Conservation (phyloP, 23 tunicate genomes). For the Diplosoma virens region DNA sequence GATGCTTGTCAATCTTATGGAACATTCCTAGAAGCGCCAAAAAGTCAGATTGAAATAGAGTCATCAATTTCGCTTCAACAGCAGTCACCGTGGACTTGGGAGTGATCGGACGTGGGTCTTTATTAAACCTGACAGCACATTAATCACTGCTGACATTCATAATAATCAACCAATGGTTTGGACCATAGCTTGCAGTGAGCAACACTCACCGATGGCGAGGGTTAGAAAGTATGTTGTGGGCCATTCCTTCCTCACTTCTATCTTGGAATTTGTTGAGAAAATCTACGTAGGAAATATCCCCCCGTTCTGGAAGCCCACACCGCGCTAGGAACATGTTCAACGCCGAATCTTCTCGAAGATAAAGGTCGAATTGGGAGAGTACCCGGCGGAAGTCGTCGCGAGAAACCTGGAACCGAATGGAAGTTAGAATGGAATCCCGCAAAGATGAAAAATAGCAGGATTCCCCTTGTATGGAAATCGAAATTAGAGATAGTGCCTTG, state of each 20-base stretch:
- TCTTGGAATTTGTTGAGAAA: constrained; percentile 91
- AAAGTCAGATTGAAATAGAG: constrained; percentile 92
- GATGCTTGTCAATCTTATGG: constrained; percentile 90
- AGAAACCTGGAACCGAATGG: constrained; percentile 52
- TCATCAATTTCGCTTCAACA: constrained; percentile 88
- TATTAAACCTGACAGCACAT: constrained; percentile 79
- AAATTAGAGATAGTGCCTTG: no score
- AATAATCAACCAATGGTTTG: background rate
- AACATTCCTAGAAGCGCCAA: constrained; percentile 87
- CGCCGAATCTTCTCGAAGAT: constrained; percentile 85
- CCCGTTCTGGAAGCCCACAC: constrained; percentile 68
- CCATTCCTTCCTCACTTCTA: constrained; percentile 89
- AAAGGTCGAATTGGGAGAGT: constrained; percentile 81
- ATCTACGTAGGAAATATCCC: constrained; percentile 72
- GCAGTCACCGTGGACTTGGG: constrained; percentile 96
- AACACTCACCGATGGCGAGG: constrained; percentile 57
- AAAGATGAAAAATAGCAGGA: no score
- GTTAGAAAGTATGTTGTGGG: constrained; percentile 79
- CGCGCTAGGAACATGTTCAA: constrained; percentile 88
- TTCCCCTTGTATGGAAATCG: no score
- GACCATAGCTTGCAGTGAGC: background rate
- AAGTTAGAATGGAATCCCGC: no score
- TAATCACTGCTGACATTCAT: background rate
- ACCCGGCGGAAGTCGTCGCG: constrained; percentile 85
- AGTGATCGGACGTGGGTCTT: constrained; percentile 62